Percentiles rank a stretch among this genome's conserved stretches.
phyloP scores from a whole-genome alignment of 2,797 vertebrate genomes.

The Acanthurus leucopareius region DNA sequence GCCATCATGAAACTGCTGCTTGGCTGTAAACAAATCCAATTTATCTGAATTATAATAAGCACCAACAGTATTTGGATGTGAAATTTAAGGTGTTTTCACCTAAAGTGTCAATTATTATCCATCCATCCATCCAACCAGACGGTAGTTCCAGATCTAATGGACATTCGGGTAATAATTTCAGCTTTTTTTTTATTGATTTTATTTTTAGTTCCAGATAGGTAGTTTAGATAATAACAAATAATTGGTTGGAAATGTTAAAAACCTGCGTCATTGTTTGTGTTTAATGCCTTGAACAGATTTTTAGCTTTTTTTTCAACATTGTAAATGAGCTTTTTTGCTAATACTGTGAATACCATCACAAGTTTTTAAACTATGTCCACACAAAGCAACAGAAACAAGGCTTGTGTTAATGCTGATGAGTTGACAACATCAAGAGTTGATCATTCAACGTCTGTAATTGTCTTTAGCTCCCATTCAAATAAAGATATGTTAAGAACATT shows the following conservation, averaged over 20 bases:
- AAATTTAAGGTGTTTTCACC: neutral
- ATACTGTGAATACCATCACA: too few relatives aligned
- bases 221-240: neutral
- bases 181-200: neutral
- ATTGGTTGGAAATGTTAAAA: neutral
- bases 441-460: neutral
- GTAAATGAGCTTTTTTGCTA: neutral
- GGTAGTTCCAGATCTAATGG: neutral
- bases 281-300: neutral
- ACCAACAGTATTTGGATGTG: neutral
- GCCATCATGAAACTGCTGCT: neutral
- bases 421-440: neutral
- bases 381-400: neutral
- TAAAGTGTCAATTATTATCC: neutral
- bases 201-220: conserved; percentile 1
- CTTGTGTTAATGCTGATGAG: neutral
- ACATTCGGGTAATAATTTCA: neutral
- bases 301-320: neutral
- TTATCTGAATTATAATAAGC: neutral
- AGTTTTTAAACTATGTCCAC: neutral
- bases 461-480: too few relatives aligned
- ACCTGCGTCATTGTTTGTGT: neutral
- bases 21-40: neutral
- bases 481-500: too few relatives aligned
- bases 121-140: neutral